These are phyloP conservation scores for Philaenus spumarius DNA, from an alignment of 1,140 invertebrate genomes.

Conservation along the genomic window DNA sequence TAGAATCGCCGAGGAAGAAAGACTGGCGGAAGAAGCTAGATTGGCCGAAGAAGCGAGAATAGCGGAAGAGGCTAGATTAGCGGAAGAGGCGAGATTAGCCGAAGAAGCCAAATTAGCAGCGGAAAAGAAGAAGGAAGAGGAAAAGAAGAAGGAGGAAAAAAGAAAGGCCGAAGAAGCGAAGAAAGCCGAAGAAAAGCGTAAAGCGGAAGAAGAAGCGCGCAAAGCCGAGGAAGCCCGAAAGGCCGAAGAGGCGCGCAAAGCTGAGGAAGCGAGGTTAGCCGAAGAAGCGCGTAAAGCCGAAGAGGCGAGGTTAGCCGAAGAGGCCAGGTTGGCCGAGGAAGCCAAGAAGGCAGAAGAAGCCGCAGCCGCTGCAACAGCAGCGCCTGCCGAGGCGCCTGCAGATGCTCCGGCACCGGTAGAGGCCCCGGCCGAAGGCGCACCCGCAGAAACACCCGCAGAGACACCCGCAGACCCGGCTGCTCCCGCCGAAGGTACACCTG, in stretches of 20 bases:
- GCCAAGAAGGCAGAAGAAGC: conserved; percentile 8
- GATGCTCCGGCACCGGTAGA: neutral
- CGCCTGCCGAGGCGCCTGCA: neutral
- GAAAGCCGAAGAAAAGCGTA: neutral
- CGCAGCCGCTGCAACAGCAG: neutral
- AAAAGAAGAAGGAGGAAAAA: conserved; percentile 11
- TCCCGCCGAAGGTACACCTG: conserved; percentile 1
- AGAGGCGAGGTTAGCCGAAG: conserved; percentile 14
- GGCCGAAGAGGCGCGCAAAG: conserved; percentile 1
- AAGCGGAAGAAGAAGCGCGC: neutral
- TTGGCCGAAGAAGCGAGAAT: conserved; percentile 14
- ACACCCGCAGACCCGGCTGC: neutral
- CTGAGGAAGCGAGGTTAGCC: neutral
- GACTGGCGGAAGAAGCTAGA: neutral
- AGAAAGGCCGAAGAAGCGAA: neutral
- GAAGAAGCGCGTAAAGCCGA: conserved; percentile 3
- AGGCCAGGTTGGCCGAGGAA: conserved; percentile 17
- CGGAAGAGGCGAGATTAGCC: conserved; percentile 14
- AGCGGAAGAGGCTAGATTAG: conserved; percentile 12
- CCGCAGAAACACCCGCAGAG: neutral
- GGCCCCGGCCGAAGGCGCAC: neutral
- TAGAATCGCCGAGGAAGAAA: neutral
- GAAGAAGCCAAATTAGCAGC: conserved; percentile 8
- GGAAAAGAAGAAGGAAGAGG: neutral
- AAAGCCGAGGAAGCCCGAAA: conserved; percentile 9